Conservation (phyloP, 2,888 invertebrate genomes). For the Leptinotarsa tumamoca region DNA sequence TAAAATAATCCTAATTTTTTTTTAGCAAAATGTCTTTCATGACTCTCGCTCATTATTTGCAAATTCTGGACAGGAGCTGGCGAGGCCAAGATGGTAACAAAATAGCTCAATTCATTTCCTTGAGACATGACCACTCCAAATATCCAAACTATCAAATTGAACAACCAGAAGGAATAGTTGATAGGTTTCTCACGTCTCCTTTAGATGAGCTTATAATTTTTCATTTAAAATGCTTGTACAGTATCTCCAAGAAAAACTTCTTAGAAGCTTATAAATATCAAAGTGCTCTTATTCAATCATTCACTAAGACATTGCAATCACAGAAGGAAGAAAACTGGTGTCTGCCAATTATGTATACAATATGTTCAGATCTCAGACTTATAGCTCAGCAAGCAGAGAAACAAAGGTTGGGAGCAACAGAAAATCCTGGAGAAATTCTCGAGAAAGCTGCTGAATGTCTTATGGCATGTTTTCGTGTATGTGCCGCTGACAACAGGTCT, state of each 20-base stretch:
- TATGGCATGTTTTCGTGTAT: slow-evolving; percentile 93
- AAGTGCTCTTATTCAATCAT: slow-evolving; percentile 79
- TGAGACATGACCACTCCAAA: slow-evolving; percentile 79
- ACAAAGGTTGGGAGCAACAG: slow-evolving; percentile 66
- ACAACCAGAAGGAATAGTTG: slow-evolving; percentile 77
- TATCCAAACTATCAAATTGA: slow-evolving; percentile 78
- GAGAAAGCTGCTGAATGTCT: slow-evolving; percentile 95
- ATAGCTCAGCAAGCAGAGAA: slow-evolving; percentile 85
- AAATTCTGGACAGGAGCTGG: slow-evolving; percentile 72
- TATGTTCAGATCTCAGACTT: slow-evolving; percentile 86
- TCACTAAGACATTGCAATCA: slow-evolving; percentile 79
- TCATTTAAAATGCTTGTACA: slow-evolving; percentile 78
- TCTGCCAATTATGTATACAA: slow-evolving; percentile 90
- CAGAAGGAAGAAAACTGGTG: slow-evolving; percentile 98
- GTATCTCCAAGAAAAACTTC: slow-evolving; percentile 68
- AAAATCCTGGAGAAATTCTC: slow-evolving; percentile 77
- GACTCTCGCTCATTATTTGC: slow-evolving; percentile 65
- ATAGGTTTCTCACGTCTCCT: slow-evolving; percentile 77
- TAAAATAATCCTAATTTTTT: background rate
- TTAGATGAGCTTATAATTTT: slow-evolving; percentile 80
- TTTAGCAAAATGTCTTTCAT: slow-evolving; percentile 55
- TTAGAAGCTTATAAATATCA: slow-evolving; percentile 84
- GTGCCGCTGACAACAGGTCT: slow-evolving; percentile 93
- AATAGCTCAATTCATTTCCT: slow-evolving; percentile 73
- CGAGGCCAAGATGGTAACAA: slow-evolving; percentile 73